Evolutionary conservation across 2,888 invertebrate genomes (phyloP).

Genomic region (Synergus gifuensis): DNA sequence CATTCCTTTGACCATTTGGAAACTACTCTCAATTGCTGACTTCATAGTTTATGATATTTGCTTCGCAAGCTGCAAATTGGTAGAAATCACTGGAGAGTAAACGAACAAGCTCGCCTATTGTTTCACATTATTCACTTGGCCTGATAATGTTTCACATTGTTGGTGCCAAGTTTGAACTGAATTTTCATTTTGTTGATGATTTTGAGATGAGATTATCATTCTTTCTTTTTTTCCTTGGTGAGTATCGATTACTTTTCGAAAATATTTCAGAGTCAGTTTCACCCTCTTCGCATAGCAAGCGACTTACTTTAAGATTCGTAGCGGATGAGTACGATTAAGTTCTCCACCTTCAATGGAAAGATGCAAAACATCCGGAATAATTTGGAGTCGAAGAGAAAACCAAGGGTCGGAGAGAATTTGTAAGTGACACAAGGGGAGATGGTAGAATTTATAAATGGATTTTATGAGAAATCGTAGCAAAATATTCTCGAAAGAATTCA

Average conservation of each 20-base stretch:
- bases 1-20: background rate
- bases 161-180: no score
- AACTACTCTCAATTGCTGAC: background rate
- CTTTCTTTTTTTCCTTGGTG: background rate
- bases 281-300: background rate
- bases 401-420: background rate
- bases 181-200: background rate
- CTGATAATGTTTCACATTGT: constrained; percentile 36
- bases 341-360: background rate
- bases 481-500: background rate
- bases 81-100: constrained; percentile 1
- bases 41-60: constrained; percentile 11
- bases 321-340: background rate
- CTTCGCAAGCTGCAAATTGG: constrained; percentile 7
- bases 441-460: background rate
- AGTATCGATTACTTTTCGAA: background rate
- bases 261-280: background rate
- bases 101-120: constrained; percentile 22
- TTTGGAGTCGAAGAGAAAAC: background rate
- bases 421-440: background rate
- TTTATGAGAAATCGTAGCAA: background rate
- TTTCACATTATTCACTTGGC: no score
- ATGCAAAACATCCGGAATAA: constrained; percentile 5
- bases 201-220: background rate
- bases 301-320: background rate